Evolutionary conservation across 2,797 vertebrate genomes (phyloP).

Genomic region (Hylomyscus alleni): DNA sequence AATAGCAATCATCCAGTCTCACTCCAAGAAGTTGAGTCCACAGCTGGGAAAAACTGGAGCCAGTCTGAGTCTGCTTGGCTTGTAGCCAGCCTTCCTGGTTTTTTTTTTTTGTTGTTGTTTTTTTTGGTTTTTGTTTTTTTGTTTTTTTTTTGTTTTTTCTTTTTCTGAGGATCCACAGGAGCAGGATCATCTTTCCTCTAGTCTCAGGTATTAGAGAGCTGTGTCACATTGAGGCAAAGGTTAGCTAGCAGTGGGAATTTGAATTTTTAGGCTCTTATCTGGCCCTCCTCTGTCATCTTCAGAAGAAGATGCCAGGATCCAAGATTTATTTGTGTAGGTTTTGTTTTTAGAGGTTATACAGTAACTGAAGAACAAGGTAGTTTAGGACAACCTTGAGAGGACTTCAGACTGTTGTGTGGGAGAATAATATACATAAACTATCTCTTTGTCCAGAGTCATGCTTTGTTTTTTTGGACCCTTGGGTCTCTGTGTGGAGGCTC

Average conservation of each 20-base stretch:
- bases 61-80: conserved; percentile 79
- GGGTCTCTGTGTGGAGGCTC: background rate
- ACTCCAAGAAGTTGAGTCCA: conserved; percentile 76
- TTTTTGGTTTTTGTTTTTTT: background rate
- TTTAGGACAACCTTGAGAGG: conserved; percentile 9
- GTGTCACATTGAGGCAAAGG: background rate
- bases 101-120: background rate
- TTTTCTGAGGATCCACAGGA: conserved; percentile 30
- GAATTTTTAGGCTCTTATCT: background rate
- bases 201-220: background rate
- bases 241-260: background rate
- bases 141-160: conserved; percentile 7
- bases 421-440: conserved; percentile 16
- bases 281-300: background rate
- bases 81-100: conserved; percentile 54
- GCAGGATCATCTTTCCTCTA: background rate
- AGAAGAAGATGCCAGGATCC: background rate
- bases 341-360: conserved; percentile 42
- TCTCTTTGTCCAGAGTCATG: background rate
- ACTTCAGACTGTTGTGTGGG: background rate
- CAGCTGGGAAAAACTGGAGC: conserved; percentile 79
- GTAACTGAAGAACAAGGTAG: conserved; percentile 9
- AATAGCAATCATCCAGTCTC: conserved; percentile 80
- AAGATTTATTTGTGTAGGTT: background rate
- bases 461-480: background rate